Conservation (phyloP, 2,888 invertebrate species). For the Eustalomyia histrio region DNA sequence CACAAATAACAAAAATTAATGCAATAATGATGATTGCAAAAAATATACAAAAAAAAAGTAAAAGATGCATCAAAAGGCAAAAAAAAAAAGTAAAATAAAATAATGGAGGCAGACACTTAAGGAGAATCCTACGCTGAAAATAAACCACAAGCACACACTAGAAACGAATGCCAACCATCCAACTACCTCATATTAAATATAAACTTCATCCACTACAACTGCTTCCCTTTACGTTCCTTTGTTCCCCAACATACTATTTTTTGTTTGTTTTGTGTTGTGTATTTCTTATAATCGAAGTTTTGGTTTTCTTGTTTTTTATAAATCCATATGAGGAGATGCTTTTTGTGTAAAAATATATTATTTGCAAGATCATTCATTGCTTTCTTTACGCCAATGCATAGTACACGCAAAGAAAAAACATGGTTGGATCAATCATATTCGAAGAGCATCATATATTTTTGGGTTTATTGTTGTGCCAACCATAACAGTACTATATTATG, state of each 20-base stretch:
- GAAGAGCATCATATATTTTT: too few species aligned
- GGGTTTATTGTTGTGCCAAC: too few species aligned
- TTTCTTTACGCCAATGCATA: neutral
- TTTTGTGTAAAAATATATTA: neutral
- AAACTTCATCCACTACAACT: neutral
- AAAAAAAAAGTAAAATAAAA: neutral
- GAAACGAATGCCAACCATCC: neutral
- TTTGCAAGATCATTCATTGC: neutral
- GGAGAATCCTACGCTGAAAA: slow-evolving; percentile 45
- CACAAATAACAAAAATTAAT: slow-evolving; percentile 33
- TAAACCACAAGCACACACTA: neutral
- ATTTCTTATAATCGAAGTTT: slow-evolving; percentile 9
- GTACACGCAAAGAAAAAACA: too few species aligned
- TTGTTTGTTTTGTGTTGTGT: neutral
- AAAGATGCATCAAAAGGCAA: slow-evolving; percentile 43
- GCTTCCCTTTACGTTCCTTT: slow-evolving; percentile 28
- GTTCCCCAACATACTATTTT: slow-evolving; percentile 5
- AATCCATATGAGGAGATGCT: neutral
- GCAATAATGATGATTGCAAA: slow-evolving; percentile 33
- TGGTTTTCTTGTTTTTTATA: neutral
- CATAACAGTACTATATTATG: too few species aligned
- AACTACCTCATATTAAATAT: neutral
- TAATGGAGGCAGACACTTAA: slow-evolving; percentile 17
- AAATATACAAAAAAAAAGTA: slow-evolving; percentile 8
- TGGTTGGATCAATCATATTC: too few species aligned